phyloP scores from a whole-genome alignment of 2,888 invertebrate species.

The Abrostola triplasia region DNA sequence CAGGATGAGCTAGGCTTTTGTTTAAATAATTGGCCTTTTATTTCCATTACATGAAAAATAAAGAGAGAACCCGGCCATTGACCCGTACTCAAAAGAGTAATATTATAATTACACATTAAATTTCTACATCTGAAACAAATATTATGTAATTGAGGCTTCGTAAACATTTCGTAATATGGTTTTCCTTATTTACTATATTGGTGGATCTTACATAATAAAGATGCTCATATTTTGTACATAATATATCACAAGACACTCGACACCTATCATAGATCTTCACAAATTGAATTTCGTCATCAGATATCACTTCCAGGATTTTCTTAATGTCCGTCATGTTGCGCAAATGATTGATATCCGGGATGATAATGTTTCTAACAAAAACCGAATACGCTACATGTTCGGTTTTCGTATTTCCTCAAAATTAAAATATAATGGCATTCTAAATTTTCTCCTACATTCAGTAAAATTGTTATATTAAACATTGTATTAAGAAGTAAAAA shows the following conservation, averaged over 20 bases:
- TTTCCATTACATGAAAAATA: too few relatives aligned
- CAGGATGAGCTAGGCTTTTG: too few relatives aligned
- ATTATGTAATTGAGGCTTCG: too few relatives aligned
- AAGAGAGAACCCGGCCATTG: too few relatives aligned
- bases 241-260: not conserved
- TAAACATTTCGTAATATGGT: not conserved
- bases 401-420: too few relatives aligned
- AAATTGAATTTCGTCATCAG: constrained; percentile 43
- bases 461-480: too few relatives aligned
- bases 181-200: not conserved
- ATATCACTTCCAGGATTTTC: constrained; percentile 17
- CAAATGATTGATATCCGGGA: constrained; percentile 34
- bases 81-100: too few relatives aligned
- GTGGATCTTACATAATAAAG: not conserved
- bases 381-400: not conserved
- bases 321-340: constrained; percentile 25
- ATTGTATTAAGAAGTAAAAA: not conserved
- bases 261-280: constrained; percentile 15
- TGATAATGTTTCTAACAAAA: constrained; percentile 10
- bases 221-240: too few relatives aligned
- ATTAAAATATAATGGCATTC: not conserved
- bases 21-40: too few relatives aligned
- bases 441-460: not conserved
- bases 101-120: too few relatives aligned
- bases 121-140: too few relatives aligned